A percentile compares a stretch with the other conserved stretches of the same genome.
These are phyloP conservation scores for Elachura formosa DNA, from an alignment of 2,113 vertebrate genomes.

Conservation along the genomic window DNA sequence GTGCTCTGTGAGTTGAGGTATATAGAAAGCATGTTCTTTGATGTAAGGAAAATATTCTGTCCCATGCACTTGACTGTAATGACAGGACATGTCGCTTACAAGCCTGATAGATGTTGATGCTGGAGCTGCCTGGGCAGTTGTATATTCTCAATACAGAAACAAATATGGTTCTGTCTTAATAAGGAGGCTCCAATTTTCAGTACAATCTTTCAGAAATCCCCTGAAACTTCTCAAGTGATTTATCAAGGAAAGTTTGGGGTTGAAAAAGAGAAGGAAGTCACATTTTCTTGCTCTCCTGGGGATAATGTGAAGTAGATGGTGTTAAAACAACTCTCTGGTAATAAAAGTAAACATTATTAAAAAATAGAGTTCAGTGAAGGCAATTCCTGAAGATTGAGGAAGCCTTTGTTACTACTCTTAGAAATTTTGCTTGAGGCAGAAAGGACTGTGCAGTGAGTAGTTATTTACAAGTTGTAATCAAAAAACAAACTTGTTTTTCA, in stretches of 20 bases:
- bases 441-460: not conserved
- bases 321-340: not conserved
- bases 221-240: not conserved
- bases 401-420: not conserved
- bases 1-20: not conserved
- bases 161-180: not conserved
- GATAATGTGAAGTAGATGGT: not conserved
- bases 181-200: conserved; percentile 1
- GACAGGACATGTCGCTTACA: not conserved
- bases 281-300: not conserved
- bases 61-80: conserved; percentile 26
- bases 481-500: not conserved
- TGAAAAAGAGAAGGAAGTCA: not conserved
- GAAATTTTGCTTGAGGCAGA: not conserved
- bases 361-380: not conserved
- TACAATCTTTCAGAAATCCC: not conserved
- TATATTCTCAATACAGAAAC: not conserved
- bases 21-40: conserved; percentile 4
- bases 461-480: not conserved
- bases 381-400: not conserved
- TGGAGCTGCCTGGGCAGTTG: conserved; percentile 21
- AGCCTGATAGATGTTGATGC: not conserved
- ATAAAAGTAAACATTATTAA: not conserved
- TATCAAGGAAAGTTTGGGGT: not conserved
- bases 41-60: conserved; percentile 49